A percentile compares a stretch with the other conserved stretches of the same genome.
phyloP scores from a whole-genome alignment of 2,888 invertebrate species.

The Erebia ligea region DNA sequence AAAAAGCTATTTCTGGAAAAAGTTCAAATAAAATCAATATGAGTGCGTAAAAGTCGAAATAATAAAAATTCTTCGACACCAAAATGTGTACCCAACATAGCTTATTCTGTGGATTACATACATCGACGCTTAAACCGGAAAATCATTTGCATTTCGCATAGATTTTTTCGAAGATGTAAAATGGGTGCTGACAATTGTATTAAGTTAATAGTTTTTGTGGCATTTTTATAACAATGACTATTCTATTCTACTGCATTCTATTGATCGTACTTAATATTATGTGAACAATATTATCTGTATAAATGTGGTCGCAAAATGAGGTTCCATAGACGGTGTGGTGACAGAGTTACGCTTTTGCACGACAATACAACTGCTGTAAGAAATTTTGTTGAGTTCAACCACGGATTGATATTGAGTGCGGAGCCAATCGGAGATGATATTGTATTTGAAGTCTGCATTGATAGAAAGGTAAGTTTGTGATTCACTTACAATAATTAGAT shows the following conservation, averaged over 20 bases:
- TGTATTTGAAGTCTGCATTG: slow-evolving; percentile 93
- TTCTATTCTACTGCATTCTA: slow-evolving; percentile 15
- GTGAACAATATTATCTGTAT: neutral
- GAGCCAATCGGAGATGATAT: slow-evolving; percentile 91
- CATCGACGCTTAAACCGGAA: neutral
- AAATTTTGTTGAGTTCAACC: slow-evolving; percentile 92
- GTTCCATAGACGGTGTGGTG: slow-evolving; percentile 92
- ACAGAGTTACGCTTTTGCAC: slow-evolving; percentile 92
- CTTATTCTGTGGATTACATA: neutral
- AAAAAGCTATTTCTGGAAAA: too few species aligned
- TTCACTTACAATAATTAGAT: neutral
- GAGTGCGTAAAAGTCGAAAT: too few species aligned
- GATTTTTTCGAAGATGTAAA: slow-evolving; percentile 18
- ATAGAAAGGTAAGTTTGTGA: slow-evolving; percentile 88
- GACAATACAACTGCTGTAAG: slow-evolving; percentile 92
- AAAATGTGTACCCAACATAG: too few species aligned
- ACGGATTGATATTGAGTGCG: slow-evolving; percentile 93
- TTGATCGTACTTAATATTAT: slow-evolving; percentile 5
- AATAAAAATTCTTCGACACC: too few species aligned
- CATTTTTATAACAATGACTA: slow-evolving; percentile 12
- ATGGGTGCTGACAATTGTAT: slow-evolving; percentile 35
- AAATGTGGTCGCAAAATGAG: slow-evolving; percentile 65
- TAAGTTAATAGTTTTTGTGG: slow-evolving; percentile 18
- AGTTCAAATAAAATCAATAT: too few species aligned
- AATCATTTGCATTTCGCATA: neutral